Percentiles rank a stretch among this genome's conserved stretches.
Evolutionary conservation across 2,113 vertebrate species (phyloP).

Genomic region (Trematocara marginatum): DNA sequence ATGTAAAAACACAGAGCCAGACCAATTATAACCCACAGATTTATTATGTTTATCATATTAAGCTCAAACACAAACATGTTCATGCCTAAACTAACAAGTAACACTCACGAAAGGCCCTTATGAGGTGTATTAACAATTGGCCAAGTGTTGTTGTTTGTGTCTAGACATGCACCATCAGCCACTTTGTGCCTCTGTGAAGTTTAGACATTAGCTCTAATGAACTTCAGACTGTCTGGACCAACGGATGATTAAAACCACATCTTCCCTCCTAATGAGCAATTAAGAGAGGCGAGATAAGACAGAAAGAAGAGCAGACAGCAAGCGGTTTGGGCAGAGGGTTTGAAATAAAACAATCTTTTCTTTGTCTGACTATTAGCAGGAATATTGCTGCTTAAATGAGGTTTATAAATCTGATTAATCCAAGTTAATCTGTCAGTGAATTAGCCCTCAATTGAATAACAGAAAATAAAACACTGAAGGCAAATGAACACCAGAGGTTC

Average conservation of each 20-base stretch:
- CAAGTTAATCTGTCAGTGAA: neutral
- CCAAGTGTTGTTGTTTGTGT: slow-evolving; percentile 13
- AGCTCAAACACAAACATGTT: neutral
- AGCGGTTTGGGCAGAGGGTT: neutral
- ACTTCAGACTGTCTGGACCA: slow-evolving; percentile 39
- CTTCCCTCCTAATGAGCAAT: slow-evolving; percentile 59
- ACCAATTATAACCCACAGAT: slow-evolving; percentile 15
- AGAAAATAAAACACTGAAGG: neutral
- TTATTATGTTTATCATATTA: neutral
- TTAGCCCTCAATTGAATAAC: neutral
- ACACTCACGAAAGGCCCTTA: neutral
- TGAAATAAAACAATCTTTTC: neutral
- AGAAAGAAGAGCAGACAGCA: slow-evolving; percentile 5
- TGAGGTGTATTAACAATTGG: slow-evolving; percentile 12
- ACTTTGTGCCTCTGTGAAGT: slow-evolving; percentile 13
- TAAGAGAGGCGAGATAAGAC: slow-evolving; percentile 37
- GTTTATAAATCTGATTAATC: neutral
- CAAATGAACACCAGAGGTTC: neutral
- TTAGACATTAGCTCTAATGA: slow-evolving; percentile 56
- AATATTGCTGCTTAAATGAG: neutral
- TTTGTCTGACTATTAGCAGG: slow-evolving; percentile 10
- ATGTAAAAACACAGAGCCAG: neutral
- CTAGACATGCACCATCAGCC: neutral
- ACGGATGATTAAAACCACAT: slow-evolving; percentile 54
- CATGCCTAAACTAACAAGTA: neutral